Percentiles rank a stretch among this genome's conserved stretches.
These are phyloP conservation scores for Thinocorus orbignyianus DNA, from an alignment of 2,113 vertebrate species.

Conservation along the genomic window DNA sequence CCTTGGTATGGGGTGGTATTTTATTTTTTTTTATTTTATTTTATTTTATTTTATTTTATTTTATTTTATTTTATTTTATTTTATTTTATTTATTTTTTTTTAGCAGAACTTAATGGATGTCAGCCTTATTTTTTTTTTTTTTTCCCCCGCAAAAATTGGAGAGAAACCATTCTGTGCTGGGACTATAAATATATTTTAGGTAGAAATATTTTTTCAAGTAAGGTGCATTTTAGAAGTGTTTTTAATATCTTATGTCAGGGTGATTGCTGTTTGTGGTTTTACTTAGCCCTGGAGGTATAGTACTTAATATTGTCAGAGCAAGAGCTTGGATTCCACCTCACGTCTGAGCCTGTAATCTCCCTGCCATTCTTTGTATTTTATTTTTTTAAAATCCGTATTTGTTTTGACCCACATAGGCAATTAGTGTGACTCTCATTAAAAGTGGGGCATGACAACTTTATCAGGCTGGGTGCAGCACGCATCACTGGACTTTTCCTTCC, in stretches of 20 bases:
- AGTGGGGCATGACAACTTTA: not conserved
- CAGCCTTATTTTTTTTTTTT: not conserved
- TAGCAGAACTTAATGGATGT: not conserved
- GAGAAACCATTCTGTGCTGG: not conserved
- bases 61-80: accelerated
- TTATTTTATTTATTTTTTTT: not conserved
- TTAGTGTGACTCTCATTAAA: not conserved
- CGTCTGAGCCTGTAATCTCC: not conserved
- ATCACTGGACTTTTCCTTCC: slow-evolving; percentile 14
- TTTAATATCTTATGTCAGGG: not conserved
- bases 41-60: not conserved
- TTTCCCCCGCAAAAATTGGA: not conserved
- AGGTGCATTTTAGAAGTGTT: not conserved
- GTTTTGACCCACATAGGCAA: not conserved
- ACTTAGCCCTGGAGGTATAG: not conserved
- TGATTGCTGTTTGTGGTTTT: slow-evolving; percentile 15
- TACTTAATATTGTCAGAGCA: not conserved
- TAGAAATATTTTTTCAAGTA: not conserved
- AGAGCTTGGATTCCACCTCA: slow-evolving; percentile 13
- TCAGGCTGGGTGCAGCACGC: not conserved
- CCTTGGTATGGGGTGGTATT: accelerated
- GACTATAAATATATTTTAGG: not conserved
- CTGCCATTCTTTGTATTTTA: not conserved
- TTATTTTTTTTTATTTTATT: not conserved
- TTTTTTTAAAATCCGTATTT: not conserved